Evolutionary conservation across 2,888 invertebrate genomes (phyloP), one percentile per base, ranked within the genome.

Genomic region (Corbicula japonica): DNA sequence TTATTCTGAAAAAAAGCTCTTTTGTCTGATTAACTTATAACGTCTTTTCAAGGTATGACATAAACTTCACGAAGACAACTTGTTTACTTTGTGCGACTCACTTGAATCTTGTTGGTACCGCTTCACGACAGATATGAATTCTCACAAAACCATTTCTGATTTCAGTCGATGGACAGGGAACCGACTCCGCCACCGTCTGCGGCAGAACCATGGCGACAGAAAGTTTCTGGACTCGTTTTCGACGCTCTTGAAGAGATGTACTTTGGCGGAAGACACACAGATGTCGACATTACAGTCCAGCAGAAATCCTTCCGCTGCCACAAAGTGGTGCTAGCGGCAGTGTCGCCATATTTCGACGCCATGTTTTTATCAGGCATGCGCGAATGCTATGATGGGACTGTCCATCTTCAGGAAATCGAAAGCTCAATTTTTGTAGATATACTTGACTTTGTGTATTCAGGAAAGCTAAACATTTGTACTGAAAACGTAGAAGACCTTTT

Each of bases 391-490:
- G 85, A 88, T 50, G 86, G 86, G 8, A 62, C 81, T 3, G 89
- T 89, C 1, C 79, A 62, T 15, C 54, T 88, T 30, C 86, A 86
- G 15, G 86, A 79, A 10, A 80, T 98, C 41, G 95, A 95, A 76
- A 95, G 96, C 15, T 95, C 95, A 84, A 96, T 96, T 90, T 95
- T 98, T 94, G 95, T 96, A 81, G 95, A 96, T 69, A 95, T 98
- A 50, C 95, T 98, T 80, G 96, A 96, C 87, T 98, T 97, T 93
- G 96, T 97, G 0, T 98, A 98, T 93, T 94, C 97, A 54, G 95
- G 97, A 66, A 96, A 96, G 85, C 95, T 97, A 71, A 95, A 96
- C 78, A 95, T 98, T 28, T 96, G 95, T 76, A 95, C 95, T 54
- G 95, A 96, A 56, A 98, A 97, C 91, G 97, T 97, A 0, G 96